Evolutionary conservation across 1,140 invertebrate species (phyloP).

Genomic region (Drosophila orosa): DNA sequence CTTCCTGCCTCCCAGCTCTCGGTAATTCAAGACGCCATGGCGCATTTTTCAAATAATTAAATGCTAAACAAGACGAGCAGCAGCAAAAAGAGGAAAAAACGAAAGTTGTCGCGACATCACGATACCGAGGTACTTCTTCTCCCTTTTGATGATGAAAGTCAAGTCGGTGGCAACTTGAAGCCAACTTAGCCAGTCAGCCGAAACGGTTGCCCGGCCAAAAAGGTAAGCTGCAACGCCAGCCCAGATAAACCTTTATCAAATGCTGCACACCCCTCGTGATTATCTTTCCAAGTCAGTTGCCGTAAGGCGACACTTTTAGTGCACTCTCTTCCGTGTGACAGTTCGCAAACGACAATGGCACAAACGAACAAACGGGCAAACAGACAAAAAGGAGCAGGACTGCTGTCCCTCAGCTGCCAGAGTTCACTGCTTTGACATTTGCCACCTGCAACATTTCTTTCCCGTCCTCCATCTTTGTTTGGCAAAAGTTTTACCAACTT

Average conservation of each 20-base stretch:
- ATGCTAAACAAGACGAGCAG: constrained; percentile 23
- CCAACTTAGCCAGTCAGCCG: constrained; percentile 53
- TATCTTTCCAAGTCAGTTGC: constrained; percentile 54
- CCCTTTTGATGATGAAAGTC: constrained; percentile 58
- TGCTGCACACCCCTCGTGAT: constrained; percentile 31
- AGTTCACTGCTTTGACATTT: constrained; percentile 33
- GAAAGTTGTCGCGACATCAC: constrained; percentile 27
- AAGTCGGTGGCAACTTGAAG: constrained; percentile 62
- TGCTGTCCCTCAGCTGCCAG: constrained; percentile 33
- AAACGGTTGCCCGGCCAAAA: constrained; percentile 49
- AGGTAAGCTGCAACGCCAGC: constrained; percentile 34
- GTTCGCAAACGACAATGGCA: constrained; percentile 42
- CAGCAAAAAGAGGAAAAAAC: constrained; percentile 7
- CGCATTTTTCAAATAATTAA: constrained; percentile 63
- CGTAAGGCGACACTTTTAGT: constrained; percentile 67
- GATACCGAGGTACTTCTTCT: constrained; percentile 13
- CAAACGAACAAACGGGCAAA: constrained; percentile 20
- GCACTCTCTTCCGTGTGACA: constrained; percentile 50
- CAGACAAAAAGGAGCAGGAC: background rate
- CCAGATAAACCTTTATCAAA: constrained; percentile 62
- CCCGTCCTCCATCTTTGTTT: background rate
- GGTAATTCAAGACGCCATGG: constrained; percentile 40
- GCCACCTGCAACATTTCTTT: constrained; percentile 23
- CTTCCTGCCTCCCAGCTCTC: constrained; percentile 7
- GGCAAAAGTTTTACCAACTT: constrained; percentile 19